phyloP scores from a whole-genome alignment of 2,113 vertebrate genomes.

The Psittacula cyanocephala region DNA sequence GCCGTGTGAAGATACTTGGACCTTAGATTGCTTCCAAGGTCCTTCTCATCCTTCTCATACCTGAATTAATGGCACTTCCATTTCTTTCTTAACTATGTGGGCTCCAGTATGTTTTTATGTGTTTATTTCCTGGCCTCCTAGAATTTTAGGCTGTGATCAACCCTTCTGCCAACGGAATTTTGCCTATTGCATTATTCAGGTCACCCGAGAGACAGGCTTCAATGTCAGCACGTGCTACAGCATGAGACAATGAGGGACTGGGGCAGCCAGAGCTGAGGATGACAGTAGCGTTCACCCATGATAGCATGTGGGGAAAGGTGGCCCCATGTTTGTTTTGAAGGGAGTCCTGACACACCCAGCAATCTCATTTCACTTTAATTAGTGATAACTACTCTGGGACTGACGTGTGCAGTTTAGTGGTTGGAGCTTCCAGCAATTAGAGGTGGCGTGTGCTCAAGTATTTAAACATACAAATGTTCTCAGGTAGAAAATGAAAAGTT shows the following conservation, averaged over 20 bases:
- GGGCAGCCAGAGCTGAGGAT: no score
- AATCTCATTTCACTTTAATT: neutral
- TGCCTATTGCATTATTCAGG: neutral
- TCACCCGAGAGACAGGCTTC: neutral
- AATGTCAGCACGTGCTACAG: neutral
- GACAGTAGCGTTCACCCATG: fast-evolving
- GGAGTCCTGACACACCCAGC: neutral
- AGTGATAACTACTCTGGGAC: neutral
- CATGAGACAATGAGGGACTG: fast-evolving
- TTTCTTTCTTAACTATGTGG: neutral
- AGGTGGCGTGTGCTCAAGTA: neutral
- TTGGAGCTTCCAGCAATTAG: neutral
- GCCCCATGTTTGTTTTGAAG: neutral
- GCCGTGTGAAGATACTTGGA: neutral
- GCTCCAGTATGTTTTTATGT: neutral
- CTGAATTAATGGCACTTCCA: neutral
- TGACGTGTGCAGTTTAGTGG: neutral
- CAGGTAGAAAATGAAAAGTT: neutral
- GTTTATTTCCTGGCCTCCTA: neutral
- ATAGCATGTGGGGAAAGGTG: neutral
- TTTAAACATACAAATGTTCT: neutral
- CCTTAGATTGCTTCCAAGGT: neutral
- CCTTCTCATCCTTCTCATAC: neutral
- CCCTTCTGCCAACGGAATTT: fast-evolving
- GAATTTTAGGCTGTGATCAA: neutral